Conservation (phyloP, 1,140 invertebrate species). For the Microplitis demolitor region DNA sequence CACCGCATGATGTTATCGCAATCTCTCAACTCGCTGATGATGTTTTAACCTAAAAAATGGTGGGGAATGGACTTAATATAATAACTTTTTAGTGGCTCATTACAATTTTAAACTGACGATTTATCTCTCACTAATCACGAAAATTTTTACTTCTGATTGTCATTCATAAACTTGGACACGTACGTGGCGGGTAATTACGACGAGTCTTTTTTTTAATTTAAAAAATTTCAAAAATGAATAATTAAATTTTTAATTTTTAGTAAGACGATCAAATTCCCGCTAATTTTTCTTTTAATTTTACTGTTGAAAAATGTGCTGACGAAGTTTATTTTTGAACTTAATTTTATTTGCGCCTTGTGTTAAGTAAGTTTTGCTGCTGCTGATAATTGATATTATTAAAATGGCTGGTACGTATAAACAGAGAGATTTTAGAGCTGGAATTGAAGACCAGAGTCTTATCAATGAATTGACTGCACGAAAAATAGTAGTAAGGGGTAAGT, state of each 20-base stretch:
- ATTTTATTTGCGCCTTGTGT: background rate
- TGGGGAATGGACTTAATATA: background rate
- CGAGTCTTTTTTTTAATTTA: too few species aligned
- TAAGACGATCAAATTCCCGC: too few species aligned
- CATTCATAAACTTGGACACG: too few species aligned
- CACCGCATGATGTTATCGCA: slow-evolving; percentile 1
- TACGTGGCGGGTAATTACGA: too few species aligned
- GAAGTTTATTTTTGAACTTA: background rate
- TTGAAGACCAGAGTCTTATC: background rate
- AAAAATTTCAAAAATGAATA: too few species aligned
- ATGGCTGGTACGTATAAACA: background rate
- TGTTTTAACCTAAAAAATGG: slow-evolving; percentile 11
- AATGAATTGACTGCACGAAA: background rate
- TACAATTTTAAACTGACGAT: too few species aligned
- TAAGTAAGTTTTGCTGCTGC: background rate
- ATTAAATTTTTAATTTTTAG: too few species aligned
- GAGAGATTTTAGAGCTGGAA: background rate
- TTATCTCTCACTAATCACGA: too few species aligned
- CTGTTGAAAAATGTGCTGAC: background rate
- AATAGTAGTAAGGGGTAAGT: background rate
- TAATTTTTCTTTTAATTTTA: too few species aligned
- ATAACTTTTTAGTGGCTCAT: too few species aligned
- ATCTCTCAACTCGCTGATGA: background rate
- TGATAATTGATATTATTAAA: background rate
- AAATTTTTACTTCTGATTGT: too few species aligned